Base-by-base conservation (phyloP, 2,113 vertebrate genomes). In the Notiomystis cincta region DNA sequence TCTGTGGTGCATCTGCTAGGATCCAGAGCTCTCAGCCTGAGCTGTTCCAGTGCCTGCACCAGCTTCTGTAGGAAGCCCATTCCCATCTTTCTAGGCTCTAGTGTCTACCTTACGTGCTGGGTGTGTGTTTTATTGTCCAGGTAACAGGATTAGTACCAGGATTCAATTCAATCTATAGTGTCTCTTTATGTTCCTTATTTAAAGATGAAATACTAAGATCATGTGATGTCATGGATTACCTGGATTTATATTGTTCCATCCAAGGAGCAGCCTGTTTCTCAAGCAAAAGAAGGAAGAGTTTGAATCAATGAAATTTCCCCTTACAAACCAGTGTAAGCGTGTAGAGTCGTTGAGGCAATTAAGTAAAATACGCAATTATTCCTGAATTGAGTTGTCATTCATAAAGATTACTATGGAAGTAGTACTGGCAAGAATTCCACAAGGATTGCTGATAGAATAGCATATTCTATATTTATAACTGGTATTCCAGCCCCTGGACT, bases 1-100 rank as follows among this genome's bases (percentile, higher is more conserved):
- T 27, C 53, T 15, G 2, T 4, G 12, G 4, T 25, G 33, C 16
- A 5, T 0, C 0, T 48, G 9, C 56, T 40, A 47, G 18, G 33
- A n/a, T 6, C 9, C 61, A 38, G 56, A 10, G 44, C 17, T 15
- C 37, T 51, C 54, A 4, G 64, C 40, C 48, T 31, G 58, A 60
- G 60, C 56, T 51, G 16, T 23, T 30, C 6, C 57, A 33, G 35
- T 11, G 28, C 53, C n/a, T 38, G 31, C 20, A 4, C 9, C 4
- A 28, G 23, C 11, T 28, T 40, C 54, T 67, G 6, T 1, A 56
- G 58, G 77, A 91, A 42, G 69, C 28, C 33, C 48, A 67, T 38
- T 24, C n/a, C 10, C 18, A 7, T 40, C 11, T 60, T 79, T 10
- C 33, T 30, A 50, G 28, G 40, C 17, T 19, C 15, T 9, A 33